phyloP scores from a whole-genome alignment of 1,140 invertebrate genomes.

The Rhopalosiphum padi region DNA sequence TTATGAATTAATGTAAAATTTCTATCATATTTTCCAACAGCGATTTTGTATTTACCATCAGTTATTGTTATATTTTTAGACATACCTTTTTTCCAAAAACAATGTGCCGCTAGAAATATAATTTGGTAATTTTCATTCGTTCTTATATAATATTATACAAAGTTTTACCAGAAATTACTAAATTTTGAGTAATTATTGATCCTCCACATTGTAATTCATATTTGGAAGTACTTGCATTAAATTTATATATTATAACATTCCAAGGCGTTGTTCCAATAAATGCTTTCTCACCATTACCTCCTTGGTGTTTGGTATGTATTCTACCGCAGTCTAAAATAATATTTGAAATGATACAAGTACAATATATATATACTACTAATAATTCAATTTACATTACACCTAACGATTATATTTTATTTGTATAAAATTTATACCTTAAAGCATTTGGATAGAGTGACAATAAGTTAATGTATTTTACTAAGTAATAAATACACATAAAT shows the following conservation, averaged over 20 bases:
- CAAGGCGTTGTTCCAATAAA: neutral
- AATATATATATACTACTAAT: too few relatives aligned
- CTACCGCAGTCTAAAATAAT: neutral
- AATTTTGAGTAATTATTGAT: neutral
- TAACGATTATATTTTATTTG: too few relatives aligned
- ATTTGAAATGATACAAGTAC: too few relatives aligned
- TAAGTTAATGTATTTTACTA: neutral
- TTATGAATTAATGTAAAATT: too few relatives aligned
- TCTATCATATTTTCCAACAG: too few relatives aligned
- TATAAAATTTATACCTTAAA: too few relatives aligned
- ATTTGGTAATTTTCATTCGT: neutral
- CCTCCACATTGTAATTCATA: slow-evolving; percentile 21
- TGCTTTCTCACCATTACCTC: neutral
- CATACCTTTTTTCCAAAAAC: neutral
- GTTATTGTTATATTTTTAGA: neutral
- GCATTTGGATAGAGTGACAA: too few relatives aligned
- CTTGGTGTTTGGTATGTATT: neutral
- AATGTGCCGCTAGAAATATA: slow-evolving; percentile 14
- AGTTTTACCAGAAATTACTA: slow-evolving; percentile 24
- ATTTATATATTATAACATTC: slow-evolving; percentile 21
- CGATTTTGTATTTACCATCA: neutral
- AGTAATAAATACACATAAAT: too few relatives aligned
- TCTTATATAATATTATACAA: neutral
- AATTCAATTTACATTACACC: too few relatives aligned
- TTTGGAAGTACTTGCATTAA: neutral